A percentile compares a stretch with the other conserved stretches of the same genome.
Conservation (phyloP, 92 coral and sea anemone species). For the Siderastrea radians region DNA sequence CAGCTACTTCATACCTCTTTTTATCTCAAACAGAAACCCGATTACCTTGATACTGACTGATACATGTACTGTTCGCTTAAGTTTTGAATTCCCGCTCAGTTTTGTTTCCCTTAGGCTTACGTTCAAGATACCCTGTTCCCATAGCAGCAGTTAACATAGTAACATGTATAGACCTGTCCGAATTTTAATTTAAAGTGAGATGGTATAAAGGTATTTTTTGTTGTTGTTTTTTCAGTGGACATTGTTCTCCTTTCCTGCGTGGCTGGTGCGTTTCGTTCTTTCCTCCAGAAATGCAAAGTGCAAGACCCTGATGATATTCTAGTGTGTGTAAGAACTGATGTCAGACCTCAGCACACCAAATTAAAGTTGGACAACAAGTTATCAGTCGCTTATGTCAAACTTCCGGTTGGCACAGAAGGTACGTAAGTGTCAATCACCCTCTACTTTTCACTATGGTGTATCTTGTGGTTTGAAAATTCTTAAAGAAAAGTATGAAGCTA, state of each 20-base stretch:
- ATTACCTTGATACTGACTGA: too few species aligned
- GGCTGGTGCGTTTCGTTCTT: slow-evolving; percentile 91
- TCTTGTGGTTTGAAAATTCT: too few species aligned
- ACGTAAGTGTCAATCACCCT: background rate
- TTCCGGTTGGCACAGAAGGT: slow-evolving; percentile 94
- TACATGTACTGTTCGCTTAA: too few species aligned
- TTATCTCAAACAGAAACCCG: too few species aligned
- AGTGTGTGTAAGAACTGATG: slow-evolving; percentile 77
- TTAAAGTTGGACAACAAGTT: slow-evolving; percentile 76
- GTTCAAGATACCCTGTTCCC: too few species aligned
- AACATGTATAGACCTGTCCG: background rate
- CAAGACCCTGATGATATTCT: slow-evolving; percentile 79
- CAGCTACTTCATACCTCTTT: too few species aligned
- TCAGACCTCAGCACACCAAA: slow-evolving; percentile 78
- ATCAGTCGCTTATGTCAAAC: slow-evolving; percentile 76
- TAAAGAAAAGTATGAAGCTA: too few species aligned
- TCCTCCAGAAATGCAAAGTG: slow-evolving; percentile 64
- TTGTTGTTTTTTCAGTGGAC: slow-evolving; percentile 65
- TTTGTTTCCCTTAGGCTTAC: too few species aligned
- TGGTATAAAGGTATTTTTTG: background rate
- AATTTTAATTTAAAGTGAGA: background rate
- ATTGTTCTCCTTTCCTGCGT: slow-evolving; percentile 84
- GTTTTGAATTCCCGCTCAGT: too few species aligned
- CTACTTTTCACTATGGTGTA: too few species aligned
- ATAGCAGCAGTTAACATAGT: background rate